phyloP scores from a whole-genome alignment of 1,140 invertebrate species.

The Monochamus saltuarius region DNA sequence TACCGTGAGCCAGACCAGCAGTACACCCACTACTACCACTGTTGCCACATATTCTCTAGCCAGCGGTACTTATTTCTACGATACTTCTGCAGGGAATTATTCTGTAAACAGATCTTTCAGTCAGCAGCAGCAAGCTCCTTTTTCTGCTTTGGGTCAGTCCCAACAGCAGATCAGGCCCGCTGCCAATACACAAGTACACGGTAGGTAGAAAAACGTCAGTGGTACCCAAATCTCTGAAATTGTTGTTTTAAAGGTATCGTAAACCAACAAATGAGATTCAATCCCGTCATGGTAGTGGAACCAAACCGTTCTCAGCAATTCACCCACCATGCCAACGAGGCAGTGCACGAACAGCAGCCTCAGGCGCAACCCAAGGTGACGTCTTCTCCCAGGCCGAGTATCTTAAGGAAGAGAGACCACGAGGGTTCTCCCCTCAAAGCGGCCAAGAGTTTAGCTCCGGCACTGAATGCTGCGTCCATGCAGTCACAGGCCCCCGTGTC shows the following conservation, averaged over 20 bases:
- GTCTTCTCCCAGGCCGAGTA: constrained; percentile 50
- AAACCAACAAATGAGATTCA: constrained; percentile 44
- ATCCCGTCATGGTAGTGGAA: constrained; percentile 46
- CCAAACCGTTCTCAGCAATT: constrained; percentile 29
- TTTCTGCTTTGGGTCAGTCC: constrained; percentile 35
- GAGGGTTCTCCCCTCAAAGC: constrained; percentile 47
- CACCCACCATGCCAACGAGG: not conserved
- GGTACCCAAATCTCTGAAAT: too few species aligned
- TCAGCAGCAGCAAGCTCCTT: constrained; percentile 38
- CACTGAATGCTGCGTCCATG: constrained; percentile 50
- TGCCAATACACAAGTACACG: constrained; percentile 40
- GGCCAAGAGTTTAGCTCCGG: constrained; percentile 52
- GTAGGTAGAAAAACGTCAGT: constrained; percentile 20
- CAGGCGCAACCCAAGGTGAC: constrained; percentile 39
- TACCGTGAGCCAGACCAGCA: constrained; percentile 27
- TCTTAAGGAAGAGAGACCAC: constrained; percentile 50
- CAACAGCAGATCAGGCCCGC: constrained; percentile 34
- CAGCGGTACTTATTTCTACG: constrained; percentile 44
- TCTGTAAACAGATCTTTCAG: constrained; percentile 30
- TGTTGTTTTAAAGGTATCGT: constrained; percentile 37
- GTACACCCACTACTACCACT: constrained; percentile 30
- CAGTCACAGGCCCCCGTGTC: constrained; percentile 51
- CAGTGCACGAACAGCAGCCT: constrained; percentile 9
- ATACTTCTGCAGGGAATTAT: constrained; percentile 34
- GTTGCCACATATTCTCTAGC: constrained; percentile 40